Conservation (phyloP, 1,140 invertebrate species). For the Andricus grossulariae region DNA sequence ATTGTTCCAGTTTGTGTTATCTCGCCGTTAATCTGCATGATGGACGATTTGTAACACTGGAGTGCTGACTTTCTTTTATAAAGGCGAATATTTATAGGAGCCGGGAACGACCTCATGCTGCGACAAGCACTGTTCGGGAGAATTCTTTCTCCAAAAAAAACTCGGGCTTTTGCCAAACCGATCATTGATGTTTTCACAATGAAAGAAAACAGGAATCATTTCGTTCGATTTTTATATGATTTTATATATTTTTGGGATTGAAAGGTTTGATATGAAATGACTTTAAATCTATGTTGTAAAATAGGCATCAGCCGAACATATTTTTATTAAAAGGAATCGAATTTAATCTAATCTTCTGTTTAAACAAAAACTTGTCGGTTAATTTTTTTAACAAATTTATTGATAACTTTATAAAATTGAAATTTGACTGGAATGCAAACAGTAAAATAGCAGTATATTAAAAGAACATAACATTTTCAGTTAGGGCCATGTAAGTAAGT, state of each 20-base stretch:
- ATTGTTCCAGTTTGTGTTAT: not conserved
- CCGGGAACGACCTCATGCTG: not conserved
- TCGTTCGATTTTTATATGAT: not conserved
- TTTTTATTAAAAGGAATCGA: no score
- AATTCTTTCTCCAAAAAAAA: not conserved
- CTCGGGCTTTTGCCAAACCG: not conserved
- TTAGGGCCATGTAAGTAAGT: no score
- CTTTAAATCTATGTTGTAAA: no score
- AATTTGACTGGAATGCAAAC: no score
- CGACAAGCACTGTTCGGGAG: not conserved
- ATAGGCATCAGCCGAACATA: no score
- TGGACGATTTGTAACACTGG: not conserved
- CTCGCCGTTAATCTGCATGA: not conserved
- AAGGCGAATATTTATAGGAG: not conserved
- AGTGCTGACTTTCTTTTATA: slow-evolving; percentile 5
- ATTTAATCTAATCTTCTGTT: no score
- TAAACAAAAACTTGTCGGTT: no score
- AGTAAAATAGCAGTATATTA: no score
- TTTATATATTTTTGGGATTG: not conserved
- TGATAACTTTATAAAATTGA: no score
- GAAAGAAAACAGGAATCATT: not conserved
- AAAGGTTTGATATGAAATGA: no score
- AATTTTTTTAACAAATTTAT: no score
- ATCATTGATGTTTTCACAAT: not conserved
- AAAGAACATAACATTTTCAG: no score